A percentile compares a stretch with the other conserved stretches of the same genome.
Conservation (phyloP, 2,797 vertebrate species). For the Labroides dimidiatus region DNA sequence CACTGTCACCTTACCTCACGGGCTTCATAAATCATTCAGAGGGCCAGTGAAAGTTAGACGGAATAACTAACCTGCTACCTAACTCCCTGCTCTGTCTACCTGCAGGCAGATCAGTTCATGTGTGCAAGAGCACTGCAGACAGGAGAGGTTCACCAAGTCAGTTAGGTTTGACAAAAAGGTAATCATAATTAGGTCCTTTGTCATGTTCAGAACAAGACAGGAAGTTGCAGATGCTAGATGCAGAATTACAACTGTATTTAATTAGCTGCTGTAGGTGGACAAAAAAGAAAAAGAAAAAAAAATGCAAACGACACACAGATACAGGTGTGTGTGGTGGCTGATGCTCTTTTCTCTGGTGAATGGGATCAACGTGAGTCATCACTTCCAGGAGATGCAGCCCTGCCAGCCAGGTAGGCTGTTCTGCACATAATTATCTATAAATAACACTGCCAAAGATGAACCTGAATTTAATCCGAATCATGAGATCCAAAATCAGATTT, state of each 20-base stretch:
- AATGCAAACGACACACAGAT: constrained; percentile 43
- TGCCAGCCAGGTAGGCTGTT: constrained; percentile 80
- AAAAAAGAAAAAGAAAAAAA: constrained; percentile 13
- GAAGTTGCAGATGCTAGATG: constrained; percentile 17
- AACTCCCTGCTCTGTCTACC: constrained; percentile 27
- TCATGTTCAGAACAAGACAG: constrained; percentile 12
- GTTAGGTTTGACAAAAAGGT: neutral
- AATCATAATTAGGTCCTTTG: constrained; percentile 12
- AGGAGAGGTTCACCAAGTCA: constrained; percentile 8
- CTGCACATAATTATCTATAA: neutral
- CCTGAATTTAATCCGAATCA: neutral
- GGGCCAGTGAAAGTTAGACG: constrained; percentile 67
- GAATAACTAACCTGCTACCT: constrained; percentile 35
- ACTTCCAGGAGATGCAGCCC: constrained; percentile 33
- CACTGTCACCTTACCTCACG: constrained; percentile 76
- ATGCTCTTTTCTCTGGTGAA: constrained; percentile 33
- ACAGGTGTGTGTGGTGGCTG: constrained; percentile 47
- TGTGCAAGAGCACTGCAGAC: constrained; percentile 4
- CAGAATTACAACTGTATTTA: neutral
- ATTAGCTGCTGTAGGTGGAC: neutral
- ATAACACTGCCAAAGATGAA: neutral
- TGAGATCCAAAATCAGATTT: neutral
- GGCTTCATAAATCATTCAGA: constrained; percentile 83
- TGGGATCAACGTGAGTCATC: constrained; percentile 46
- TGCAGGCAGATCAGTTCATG: constrained; percentile 15